phyloP scores from a whole-genome alignment of 2,113 vertebrate genomes.

The Sarotherodon lohbergeri region DNA sequence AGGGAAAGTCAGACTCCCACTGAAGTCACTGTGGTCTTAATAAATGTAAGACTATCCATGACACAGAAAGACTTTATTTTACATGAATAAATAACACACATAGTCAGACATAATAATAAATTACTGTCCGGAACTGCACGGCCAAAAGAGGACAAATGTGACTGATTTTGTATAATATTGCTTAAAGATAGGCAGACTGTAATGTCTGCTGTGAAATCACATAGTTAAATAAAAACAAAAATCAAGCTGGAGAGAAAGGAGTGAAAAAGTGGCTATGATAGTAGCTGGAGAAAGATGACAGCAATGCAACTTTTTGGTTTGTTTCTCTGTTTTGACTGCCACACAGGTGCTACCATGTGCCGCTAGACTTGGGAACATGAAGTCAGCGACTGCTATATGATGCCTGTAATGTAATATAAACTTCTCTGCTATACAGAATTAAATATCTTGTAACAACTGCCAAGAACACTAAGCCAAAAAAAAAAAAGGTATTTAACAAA shows the following conservation, averaged over 20 bases:
- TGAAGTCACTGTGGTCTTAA: not conserved
- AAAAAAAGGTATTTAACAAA: not conserved
- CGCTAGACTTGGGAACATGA: not conserved
- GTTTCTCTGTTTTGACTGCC: slow-evolving; percentile 38
- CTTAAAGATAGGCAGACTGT: not conserved
- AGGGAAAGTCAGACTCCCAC: not conserved
- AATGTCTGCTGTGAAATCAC: not conserved
- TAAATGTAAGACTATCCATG: not conserved
- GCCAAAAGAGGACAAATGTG: not conserved
- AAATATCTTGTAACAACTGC: not conserved
- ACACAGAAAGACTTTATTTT: not conserved
- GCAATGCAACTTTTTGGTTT: not conserved
- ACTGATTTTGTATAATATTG: not conserved
- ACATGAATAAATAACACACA: not conserved
- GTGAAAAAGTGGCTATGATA: not conserved
- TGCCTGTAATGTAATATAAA: not conserved
- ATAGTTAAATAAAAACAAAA: not conserved
- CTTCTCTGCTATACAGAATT: not conserved
- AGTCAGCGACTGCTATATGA: not conserved
- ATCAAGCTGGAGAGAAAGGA: not conserved
- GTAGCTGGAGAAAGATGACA: not conserved
- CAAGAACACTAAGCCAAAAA: not conserved
- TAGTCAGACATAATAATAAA: not conserved
- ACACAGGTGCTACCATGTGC: not conserved
- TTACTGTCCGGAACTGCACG: not conserved